A percentile compares a stretch with the other conserved stretches of the same genome.
Evolutionary conservation across 2,888 invertebrate species (phyloP).

Genomic region (Phyto melanocephala): DNA sequence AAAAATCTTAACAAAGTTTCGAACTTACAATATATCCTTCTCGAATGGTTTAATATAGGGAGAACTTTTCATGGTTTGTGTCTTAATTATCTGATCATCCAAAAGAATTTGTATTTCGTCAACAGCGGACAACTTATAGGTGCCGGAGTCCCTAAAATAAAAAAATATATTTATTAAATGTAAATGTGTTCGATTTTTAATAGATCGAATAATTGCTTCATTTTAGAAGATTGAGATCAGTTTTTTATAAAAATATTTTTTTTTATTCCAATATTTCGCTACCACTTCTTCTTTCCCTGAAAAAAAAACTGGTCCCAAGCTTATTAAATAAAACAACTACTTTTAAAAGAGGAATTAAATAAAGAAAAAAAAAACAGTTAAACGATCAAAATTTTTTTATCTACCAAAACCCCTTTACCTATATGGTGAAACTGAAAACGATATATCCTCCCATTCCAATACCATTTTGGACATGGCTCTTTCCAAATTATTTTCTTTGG

Average conservation of each 20-base stretch:
- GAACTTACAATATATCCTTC: slow-evolving; percentile 86
- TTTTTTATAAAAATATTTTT: too few species aligned
- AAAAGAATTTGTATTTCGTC: slow-evolving; percentile 95
- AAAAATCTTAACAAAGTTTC: too few species aligned
- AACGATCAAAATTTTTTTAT: background rate
- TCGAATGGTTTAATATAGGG: slow-evolving; percentile 98
- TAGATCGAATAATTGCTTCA: too few species aligned
- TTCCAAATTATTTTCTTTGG: slow-evolving; percentile 96
- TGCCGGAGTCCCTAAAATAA: slow-evolving; percentile 87
- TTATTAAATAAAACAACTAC: too few species aligned
- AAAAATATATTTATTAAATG: background rate
- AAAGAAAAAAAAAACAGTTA: too few species aligned
- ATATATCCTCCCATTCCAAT: slow-evolving; percentile 91
- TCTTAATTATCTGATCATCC: slow-evolving; percentile 97
- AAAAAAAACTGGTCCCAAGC: too few species aligned
- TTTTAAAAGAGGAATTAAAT: too few species aligned
- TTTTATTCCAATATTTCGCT: too few species aligned
- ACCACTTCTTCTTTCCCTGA: too few species aligned
- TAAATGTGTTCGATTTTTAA: too few species aligned
- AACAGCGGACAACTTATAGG: slow-evolving; percentile 91
- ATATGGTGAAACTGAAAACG: slow-evolving; percentile 86
- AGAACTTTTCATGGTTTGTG: slow-evolving; percentile 98
- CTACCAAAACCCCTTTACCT: slow-evolving; percentile 73
- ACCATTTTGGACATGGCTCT: slow-evolving; percentile 93
- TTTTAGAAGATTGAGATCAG: too few species aligned